phyloP scores from a whole-genome alignment of 2,797 vertebrate species.

The Myotis planiceps region DNA sequence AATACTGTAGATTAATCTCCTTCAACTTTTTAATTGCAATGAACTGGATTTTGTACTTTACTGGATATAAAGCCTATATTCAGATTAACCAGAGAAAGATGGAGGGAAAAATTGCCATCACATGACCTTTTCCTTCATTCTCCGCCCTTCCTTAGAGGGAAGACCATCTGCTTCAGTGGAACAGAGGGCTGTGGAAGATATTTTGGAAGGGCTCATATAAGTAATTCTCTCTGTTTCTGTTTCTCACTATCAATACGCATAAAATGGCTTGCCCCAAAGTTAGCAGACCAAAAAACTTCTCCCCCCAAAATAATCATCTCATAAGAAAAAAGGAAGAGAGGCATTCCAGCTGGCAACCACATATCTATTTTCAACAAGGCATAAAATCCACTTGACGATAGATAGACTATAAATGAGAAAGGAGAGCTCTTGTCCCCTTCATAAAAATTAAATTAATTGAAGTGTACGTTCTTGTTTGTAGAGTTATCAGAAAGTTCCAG shows the following conservation, averaged over 20 bases:
- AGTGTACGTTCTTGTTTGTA: neutral
- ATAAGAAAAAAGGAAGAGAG: neutral
- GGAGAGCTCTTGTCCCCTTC: neutral
- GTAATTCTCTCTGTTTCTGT: neutral
- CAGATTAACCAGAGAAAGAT: neutral
- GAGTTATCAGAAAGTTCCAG: constrained; percentile 12
- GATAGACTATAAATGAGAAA: neutral
- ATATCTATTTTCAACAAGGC: constrained; percentile 44
- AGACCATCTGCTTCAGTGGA: neutral
- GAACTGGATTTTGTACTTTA: neutral
- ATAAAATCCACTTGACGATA: constrained; percentile 60
- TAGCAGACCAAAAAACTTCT: neutral
- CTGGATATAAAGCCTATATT: neutral
- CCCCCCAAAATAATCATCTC: neutral
- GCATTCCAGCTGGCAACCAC: neutral
- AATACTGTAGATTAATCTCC: neutral
- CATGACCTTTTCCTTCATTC: neutral
- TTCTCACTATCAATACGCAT: neutral
- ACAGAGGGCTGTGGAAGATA: neutral
- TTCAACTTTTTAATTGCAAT: neutral
- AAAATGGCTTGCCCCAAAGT: constrained; percentile 31
- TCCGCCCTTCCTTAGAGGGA: neutral
- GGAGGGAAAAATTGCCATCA: neutral
- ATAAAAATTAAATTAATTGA: constrained; percentile 46
- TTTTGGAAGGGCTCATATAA: neutral